These are phyloP conservation scores for Leucania comma DNA, from an alignment of 2,888 invertebrate species.

Conservation along the genomic window DNA sequence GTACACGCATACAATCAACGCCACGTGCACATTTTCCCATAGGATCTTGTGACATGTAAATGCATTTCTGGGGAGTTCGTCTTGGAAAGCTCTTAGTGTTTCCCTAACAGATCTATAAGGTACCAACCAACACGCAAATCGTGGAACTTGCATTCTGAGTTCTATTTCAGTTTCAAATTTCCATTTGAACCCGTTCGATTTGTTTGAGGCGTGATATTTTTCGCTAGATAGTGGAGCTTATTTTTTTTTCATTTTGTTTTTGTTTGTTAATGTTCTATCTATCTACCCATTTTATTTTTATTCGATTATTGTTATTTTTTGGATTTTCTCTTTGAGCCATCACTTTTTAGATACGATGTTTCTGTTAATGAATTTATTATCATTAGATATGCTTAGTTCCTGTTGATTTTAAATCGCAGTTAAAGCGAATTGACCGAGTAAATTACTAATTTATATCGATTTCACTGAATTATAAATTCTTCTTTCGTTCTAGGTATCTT, in stretches of 20 bases:
- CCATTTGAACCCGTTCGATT: conserved; percentile 48
- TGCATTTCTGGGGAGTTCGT: conserved; percentile 85
- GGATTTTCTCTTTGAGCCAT: not conserved
- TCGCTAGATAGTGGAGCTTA: not conserved
- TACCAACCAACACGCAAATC: conserved; percentile 37
- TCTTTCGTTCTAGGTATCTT: not conserved
- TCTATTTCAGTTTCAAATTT: conserved; percentile 60
- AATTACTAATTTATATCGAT: not conserved
- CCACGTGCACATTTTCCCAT: conserved; percentile 86
- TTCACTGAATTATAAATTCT: not conserved
- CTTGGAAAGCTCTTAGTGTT: conserved; percentile 85
- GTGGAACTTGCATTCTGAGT: conserved; percentile 58
- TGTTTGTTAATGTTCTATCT: not conserved
- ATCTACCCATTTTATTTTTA: conserved; percentile 11
- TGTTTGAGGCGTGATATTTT: conserved; percentile 38
- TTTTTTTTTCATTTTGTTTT: conserved; percentile 2
- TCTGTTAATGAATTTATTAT: not conserved
- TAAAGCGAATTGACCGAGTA: not conserved
- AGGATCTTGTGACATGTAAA: conserved; percentile 87
- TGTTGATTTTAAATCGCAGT: not conserved
- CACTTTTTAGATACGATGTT: not conserved
- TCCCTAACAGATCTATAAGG: conserved; percentile 52
- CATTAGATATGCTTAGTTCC: not conserved
- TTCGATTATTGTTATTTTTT: conserved; percentile 7
- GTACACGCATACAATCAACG: conserved; percentile 83